Evolutionary conservation across 2,797 vertebrate species (phyloP).

Genomic region (Lutjanus campechanus): DNA sequence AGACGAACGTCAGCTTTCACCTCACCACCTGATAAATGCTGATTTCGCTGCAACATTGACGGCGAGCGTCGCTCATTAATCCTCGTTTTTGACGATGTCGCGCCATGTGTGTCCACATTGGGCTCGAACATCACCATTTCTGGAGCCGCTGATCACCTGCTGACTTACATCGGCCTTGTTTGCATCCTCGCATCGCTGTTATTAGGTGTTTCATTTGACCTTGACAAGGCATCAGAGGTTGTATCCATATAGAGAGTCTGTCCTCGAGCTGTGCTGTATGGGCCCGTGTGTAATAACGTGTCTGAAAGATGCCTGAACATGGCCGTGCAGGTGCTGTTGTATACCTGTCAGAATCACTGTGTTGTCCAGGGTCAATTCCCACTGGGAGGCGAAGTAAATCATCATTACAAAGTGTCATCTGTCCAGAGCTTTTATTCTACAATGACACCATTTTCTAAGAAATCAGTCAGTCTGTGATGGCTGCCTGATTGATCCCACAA

Average conservation of each 20-base stretch:
- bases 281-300: conserved; percentile 35
- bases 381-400: background rate
- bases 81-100: conserved; percentile 35
- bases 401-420: background rate
- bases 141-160: conserved; percentile 5
- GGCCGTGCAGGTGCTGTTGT: conserved; percentile 48
- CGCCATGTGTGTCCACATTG: conserved; percentile 35
- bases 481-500: conserved; percentile 37
- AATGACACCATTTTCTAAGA: conserved; percentile 21
- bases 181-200: background rate
- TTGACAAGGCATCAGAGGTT: conserved; percentile 74
- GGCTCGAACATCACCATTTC: background rate
- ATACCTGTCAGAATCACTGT: conserved; percentile 35
- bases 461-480: conserved; percentile 24
- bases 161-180: background rate
- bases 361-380: conserved; percentile 4
- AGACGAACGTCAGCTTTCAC: conserved; percentile 20
- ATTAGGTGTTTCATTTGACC: conserved; percentile 69
- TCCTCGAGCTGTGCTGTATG: conserved; percentile 13
- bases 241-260: conserved; percentile 19
- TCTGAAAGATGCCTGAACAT: conserved; percentile 13
- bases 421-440: background rate
- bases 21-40: conserved; percentile 51
- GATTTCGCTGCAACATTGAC: conserved; percentile 45
- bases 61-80: conserved; percentile 38